Evolutionary conservation across 2,888 invertebrate species (phyloP), one percentile per base, ranked within the genome.

Genomic region (Pristionchus entomophagus): DNA sequence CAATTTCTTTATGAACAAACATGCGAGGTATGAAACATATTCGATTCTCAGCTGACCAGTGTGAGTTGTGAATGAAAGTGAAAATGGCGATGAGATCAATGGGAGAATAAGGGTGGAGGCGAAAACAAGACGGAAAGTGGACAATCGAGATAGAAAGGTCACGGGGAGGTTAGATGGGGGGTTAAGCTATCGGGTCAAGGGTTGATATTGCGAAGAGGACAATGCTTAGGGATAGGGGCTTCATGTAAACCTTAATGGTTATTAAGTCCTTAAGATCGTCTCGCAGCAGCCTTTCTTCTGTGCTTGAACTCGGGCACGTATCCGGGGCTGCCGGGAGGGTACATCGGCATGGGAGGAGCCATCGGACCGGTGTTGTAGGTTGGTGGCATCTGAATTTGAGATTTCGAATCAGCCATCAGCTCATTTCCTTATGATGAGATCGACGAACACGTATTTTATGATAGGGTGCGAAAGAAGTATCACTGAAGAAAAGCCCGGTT

Each of bases 21-120:
- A 78, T 78, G 78, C 78, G 78, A 78, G 78, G 78, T 78, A 78
- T 78, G n/a, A 45, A 78, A 78, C 78, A 29, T n/a, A 49, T 78
- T 49, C 38, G 17, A 49, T 49, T 49, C 49, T 78, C 17, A n/a
- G n/a, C n/a, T n/a, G n/a, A n/a, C 49, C 78, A 29, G 26, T 29
- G n/a, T 78, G 78, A 77, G 45, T 12, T 6, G n/a, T 2, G 45
- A 49, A 26, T 49, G 69, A 69, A 69, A 69, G 69, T 10, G 32
- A 62, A 62, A 69, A 38, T 69, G n/a, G n/a, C n/a, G 32, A 62
- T 69, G 69, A 69, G 69, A 69, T 69, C 69, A 38, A 5, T 12
- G 38, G 17, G 69, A 69, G 38, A n/a, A n/a, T n/a, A n/a, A 38
- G 29, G 32, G 14, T 14, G 17, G 62, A n/a, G n/a, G 12, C 29